Evolutionary conservation across 2,888 invertebrate species (phyloP).

Genomic region (Palloptera scutellata): DNA sequence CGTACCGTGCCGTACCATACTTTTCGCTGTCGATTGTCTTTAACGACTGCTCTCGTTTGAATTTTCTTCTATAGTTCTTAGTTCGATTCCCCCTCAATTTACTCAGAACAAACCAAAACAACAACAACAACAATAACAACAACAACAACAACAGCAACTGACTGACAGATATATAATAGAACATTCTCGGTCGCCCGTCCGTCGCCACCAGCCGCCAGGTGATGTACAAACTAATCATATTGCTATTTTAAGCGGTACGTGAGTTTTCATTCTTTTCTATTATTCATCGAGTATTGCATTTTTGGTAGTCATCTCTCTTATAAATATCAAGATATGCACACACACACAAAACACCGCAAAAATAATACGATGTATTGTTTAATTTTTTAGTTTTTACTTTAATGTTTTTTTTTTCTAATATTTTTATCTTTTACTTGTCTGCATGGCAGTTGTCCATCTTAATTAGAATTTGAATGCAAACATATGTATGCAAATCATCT

Average conservation of each 20-base stretch:
- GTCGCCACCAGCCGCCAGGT: constrained; percentile 47
- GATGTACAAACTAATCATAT: constrained; percentile 53
- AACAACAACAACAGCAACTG: background rate
- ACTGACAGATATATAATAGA: too few species aligned
- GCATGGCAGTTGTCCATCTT: too few species aligned
- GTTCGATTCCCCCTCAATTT: constrained; percentile 40
- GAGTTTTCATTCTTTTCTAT: background rate
- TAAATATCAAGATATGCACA: background rate
- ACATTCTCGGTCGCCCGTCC: constrained; percentile 17
- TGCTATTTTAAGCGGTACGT: constrained; percentile 46
- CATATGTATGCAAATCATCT: too few species aligned
- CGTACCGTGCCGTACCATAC: constrained; percentile 36
- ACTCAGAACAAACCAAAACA: constrained; percentile 34
- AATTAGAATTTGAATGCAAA: too few species aligned
- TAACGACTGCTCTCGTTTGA: constrained; percentile 45
- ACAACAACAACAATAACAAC: background rate
- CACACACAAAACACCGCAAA: background rate
- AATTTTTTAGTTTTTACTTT: too few species aligned
- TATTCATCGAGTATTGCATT: background rate
- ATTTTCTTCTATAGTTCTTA: constrained; percentile 27
- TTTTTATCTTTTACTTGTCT: too few species aligned
- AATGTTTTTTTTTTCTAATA: too few species aligned
- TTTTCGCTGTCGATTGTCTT: constrained; percentile 46
- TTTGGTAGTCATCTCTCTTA: background rate
- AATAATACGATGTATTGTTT: too few species aligned